Evolutionary conservation across 2,797 vertebrate species (phyloP), one percentile per base, ranked within the genome.

Genomic region (Brachymystax lenok): DNA sequence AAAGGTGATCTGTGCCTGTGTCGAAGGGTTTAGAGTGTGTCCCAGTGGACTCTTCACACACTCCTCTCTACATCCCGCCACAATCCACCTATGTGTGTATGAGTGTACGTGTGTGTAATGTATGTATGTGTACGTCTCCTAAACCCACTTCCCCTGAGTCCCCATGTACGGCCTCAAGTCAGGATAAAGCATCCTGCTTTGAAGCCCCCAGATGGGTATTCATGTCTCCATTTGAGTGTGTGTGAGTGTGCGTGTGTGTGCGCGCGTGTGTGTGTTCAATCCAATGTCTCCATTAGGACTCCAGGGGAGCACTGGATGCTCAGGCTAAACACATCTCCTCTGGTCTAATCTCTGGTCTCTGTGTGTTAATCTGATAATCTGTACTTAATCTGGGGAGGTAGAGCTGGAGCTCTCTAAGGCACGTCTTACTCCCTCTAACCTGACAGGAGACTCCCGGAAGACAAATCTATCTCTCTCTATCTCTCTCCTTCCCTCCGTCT

Each of bases 201-300:
- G 51, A 46, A 28, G 50, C 21, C n/a, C 59, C 40, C 40, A 70
- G 35, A 5, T 21, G 69, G 14, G 69, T 21, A 50, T 70, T 46
- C 35, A 50, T 46, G 69, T 70, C 19, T 70, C 33, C 40, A 13
- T 27, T n/a, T 46, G 40, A 46, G 40, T 46, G 10, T 46, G 40
- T 12, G 10, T 3, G 40, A 28, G 12, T 70, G 73, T 50, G 52
- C 7, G 40, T 1, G 2, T 27, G 63, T 35, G 64, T 40, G 54
- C 51, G 35, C 69, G 67, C 16, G 17, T 66, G 28, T 73, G 71
- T 59, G 19, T 73, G 74, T 40, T 76, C 73, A 17, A 56, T 76
- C 74, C 69, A 70, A 76, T 68, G 81, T 73, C 77, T 85, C 70
- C 67, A 77, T 82, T 56, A 73, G 66, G 68, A 75, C 78, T 77